Percentiles rank a stretch among this genome's conserved stretches.
These are phyloP conservation scores for Paratrypauchen microcephalus DNA, from an alignment of 2,797 vertebrate genomes.

Conservation along the genomic window DNA sequence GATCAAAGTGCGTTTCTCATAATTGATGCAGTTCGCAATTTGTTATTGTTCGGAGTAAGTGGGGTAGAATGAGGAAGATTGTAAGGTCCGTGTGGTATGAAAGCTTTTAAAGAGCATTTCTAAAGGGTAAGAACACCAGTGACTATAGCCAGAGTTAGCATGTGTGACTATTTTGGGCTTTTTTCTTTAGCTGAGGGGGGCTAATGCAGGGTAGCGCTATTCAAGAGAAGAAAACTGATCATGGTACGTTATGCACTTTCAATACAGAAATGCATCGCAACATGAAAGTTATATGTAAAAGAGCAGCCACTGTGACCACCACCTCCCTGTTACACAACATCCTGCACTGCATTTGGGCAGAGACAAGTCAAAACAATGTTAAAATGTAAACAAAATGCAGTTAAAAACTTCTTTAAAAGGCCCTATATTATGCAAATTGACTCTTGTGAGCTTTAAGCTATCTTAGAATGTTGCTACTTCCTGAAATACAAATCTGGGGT, in stretches of 20 bases:
- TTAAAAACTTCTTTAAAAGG: too few relatives aligned
- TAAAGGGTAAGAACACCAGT: conserved; percentile 42
- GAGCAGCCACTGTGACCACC: background rate
- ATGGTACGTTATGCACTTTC: conserved; percentile 46
- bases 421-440: too few relatives aligned
- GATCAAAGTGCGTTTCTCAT: conserved; percentile 57
- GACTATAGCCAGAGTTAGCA: conserved; percentile 36
- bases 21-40: conserved; percentile 71
- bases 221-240: conserved; percentile 56
- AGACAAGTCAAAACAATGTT: background rate
- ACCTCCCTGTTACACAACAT: background rate
- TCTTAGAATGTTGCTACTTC: too few relatives aligned
- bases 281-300: conserved; percentile 6
- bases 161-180: conserved; percentile 50
- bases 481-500: too few relatives aligned
- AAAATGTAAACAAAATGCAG: too few relatives aligned
- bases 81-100: conserved; percentile 38
- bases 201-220: conserved; percentile 56
- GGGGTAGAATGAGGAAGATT: conserved; percentile 71
- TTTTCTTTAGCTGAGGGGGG: conserved; percentile 24
- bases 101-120: conserved; percentile 60
- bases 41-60: conserved; percentile 75
- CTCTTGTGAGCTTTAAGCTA: too few relatives aligned
- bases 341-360: background rate
- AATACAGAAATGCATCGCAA: conserved; percentile 13